A percentile compares a stretch with the other conserved stretches of the same genome.
Conservation (phyloP, 1,140 invertebrate genomes). For the Drosophila quadrilineata region DNA sequence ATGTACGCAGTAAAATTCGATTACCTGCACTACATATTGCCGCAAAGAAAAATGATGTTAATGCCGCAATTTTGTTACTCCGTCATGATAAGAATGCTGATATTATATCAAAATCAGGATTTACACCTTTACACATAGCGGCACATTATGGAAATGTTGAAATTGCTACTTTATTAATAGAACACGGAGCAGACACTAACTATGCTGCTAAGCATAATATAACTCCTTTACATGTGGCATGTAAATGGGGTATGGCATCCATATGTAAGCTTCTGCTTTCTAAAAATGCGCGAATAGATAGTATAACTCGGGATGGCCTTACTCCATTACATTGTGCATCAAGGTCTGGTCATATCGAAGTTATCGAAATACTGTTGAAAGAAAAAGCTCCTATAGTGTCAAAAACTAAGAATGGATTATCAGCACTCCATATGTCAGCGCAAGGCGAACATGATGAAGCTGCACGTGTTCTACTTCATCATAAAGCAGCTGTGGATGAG, state of each 20-base stretch:
- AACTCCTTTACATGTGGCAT: conserved; percentile 93
- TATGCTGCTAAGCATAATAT: conserved; percentile 97
- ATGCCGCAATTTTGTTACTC: conserved; percentile 94
- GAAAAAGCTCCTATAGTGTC: conserved; percentile 96
- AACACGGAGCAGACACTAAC: conserved; percentile 97
- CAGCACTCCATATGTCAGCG: conserved; percentile 95
- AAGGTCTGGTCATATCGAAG: conserved; percentile 96
- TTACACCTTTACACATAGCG: conserved; percentile 98
- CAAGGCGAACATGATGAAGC: conserved; percentile 98
- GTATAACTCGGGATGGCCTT: conserved; percentile 96
- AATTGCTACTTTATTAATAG: conserved; percentile 94
- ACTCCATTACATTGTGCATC: conserved; percentile 96
- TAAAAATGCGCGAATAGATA: conserved; percentile 95
- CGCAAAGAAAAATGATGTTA: conserved; percentile 99
- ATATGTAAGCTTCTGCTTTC: conserved; percentile 92
- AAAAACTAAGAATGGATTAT: conserved; percentile 98
- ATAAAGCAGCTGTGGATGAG: conserved; percentile 97
- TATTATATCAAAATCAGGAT: conserved; percentile 97
- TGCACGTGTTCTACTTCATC: conserved; percentile 93
- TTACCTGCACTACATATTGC: conserved; percentile 97
- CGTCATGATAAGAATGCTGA: conserved; percentile 98
- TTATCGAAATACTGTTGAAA: conserved; percentile 95
- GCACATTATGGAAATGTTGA: conserved; percentile 99
- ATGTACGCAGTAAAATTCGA: conserved; percentile 95
- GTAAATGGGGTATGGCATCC: conserved; percentile 81